Evolutionary conservation across 1,140 invertebrate species (phyloP).

Genomic region (Drosophila punjabiensis): DNA sequence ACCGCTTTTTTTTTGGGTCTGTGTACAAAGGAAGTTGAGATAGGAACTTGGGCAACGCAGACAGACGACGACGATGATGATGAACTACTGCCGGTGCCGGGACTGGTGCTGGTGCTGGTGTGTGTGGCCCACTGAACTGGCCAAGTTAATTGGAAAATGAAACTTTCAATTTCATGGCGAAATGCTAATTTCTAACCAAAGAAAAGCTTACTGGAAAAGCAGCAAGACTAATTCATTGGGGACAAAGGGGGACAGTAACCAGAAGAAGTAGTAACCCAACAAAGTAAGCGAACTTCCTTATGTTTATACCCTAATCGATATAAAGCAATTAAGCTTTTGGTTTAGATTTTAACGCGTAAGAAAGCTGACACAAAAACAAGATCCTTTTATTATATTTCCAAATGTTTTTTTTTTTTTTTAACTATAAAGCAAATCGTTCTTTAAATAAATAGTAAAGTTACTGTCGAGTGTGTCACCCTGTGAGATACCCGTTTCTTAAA

Average conservation of each 20-base stretch:
- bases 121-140: slow-evolving; percentile 53
- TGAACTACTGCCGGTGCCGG: slow-evolving; percentile 10
- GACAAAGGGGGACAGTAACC: slow-evolving; percentile 11
- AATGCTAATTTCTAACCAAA: slow-evolving; percentile 53
- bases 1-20: slow-evolving; percentile 34
- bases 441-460: background rate
- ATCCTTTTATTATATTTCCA: background rate
- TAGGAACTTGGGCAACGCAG: slow-evolving; percentile 36
- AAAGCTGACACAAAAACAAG: too few relatives aligned
- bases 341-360: background rate
- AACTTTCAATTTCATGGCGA: slow-evolving; percentile 78
- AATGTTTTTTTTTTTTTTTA: too few relatives aligned
- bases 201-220: slow-evolving; percentile 49
- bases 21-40: slow-evolving; percentile 30
- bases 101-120: slow-evolving; percentile 2
- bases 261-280: slow-evolving; percentile 7
- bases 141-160: slow-evolving; percentile 55
- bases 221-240: slow-evolving; percentile 17
- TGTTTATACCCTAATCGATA: background rate
- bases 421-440: background rate
- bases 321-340: too few relatives aligned
- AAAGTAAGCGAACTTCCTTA: too few relatives aligned
- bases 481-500: background rate
- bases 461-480: background rate
- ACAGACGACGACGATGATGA: slow-evolving; percentile 15